Base-by-base conservation (phyloP, 2,888 invertebrate species). In the Drosophila limbata region DNA sequence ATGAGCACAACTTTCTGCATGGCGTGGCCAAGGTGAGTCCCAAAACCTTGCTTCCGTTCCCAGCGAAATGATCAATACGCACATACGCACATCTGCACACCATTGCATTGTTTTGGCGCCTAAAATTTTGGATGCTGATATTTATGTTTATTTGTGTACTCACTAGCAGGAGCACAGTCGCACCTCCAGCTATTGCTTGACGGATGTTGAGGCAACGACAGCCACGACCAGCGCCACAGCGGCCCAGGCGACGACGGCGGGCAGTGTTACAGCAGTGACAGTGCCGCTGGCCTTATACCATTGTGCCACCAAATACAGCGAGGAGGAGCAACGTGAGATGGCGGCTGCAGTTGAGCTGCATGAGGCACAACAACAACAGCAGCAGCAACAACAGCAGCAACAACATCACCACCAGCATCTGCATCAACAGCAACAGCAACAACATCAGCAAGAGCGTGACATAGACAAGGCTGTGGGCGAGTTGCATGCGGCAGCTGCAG, bases 1-100 rank as follows among this genome's bases (percentile, higher is more conserved):
- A 91, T 65, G 91, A 91, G 59, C 91, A 91, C 73, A 91, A 91
- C 64, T 91, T 91, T 42, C 76, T 91, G 77, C 91, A 91, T n/a
- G 89, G 86, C 56, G 69, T 86, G 21, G 81, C 79, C 64, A 89
- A 90, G 89, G 90, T 90, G 56, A 68, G 89, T 31, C 5, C 40
- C 2, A 1, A n/a, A 51, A 17, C n/a, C 35, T 11, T 10, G 6
- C 2, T 1, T 10, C 4, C 10, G 19, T 11, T 13, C 11, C 4
- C 10, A 2, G 19, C 9, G n/a, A 21, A 4, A 8, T 21, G 35
- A 19, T 13, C 13, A n/a, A 19, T 2, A 17, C 6, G 5, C 50
- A 35, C n/a, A n/a, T n/a, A n/a, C 3, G 19, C 1, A 42, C 19
- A 25, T 3, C 5, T 8, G 4, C 48, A 39, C 31, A 13, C 10